Percentiles rank a stretch among this genome's conserved stretches.
phyloP scores from a whole-genome alignment of 1,140 invertebrate genomes.

The Drosophila tani region DNA sequence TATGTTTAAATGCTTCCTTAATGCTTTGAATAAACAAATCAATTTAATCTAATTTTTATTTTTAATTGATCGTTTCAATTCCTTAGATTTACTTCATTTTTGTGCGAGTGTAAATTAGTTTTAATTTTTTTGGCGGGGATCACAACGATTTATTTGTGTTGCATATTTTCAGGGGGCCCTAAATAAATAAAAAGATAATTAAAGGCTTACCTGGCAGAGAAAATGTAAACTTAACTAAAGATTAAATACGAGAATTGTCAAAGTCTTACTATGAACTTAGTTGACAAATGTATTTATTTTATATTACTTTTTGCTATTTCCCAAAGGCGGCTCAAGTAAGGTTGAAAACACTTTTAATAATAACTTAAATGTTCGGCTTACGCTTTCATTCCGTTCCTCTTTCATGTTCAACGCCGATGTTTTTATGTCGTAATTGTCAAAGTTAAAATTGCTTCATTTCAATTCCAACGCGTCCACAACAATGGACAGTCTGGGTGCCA shows the following conservation, averaged over 20 bases:
- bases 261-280: no score
- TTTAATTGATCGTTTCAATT: no score
- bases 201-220: not conserved
- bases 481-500: conserved; percentile 26
- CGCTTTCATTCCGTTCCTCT: not conserved
- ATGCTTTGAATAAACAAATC: no score
- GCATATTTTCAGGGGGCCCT: not conserved
- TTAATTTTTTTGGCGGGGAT: not conserved
- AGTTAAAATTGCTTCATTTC: conserved; percentile 60
- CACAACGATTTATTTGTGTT: no score
- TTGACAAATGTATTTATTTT: no score
- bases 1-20: no score
- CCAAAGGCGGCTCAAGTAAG: no score
- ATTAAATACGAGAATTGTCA: no score
- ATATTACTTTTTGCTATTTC: no score
- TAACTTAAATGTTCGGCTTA: not conserved
- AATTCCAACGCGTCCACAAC: conserved; percentile 31
- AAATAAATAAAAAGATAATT: not conserved
- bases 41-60: no score
- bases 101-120: no score
- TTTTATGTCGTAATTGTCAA: conserved; percentile 43
- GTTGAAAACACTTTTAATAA: not conserved
- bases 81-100: no score
- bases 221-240: not conserved
- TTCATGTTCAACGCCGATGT: conserved; percentile 13